phyloP scores from a whole-genome alignment of 2,113 vertebrate genomes.

The Solenodon paradoxus region DNA sequence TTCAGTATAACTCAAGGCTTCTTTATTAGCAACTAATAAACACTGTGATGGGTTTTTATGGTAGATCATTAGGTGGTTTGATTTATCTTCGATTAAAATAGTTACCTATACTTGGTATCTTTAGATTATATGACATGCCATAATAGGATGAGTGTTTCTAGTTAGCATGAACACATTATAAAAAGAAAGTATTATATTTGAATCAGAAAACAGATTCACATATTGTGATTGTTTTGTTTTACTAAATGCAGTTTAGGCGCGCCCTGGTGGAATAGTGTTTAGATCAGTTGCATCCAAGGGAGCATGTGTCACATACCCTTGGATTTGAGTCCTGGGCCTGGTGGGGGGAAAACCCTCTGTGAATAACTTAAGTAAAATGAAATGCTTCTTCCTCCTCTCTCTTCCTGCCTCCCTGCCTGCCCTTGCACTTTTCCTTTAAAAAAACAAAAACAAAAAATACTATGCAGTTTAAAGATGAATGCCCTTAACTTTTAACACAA shows the following conservation, averaged over 20 bases:
- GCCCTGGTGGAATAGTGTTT: no score
- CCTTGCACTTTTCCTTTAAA: no score
- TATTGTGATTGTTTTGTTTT: not conserved
- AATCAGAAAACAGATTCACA: not conserved
- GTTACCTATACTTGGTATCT: not conserved
- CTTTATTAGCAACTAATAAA: not conserved
- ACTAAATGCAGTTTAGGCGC: no score
- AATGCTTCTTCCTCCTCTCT: no score
- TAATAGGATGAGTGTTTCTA: not conserved
- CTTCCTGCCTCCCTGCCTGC: no score
- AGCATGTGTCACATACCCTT: no score
- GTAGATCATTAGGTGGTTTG: not conserved
- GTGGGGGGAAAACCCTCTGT: no score
- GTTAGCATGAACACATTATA: not conserved
- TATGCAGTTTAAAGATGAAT: not conserved
- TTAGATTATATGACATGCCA: slow-evolving; percentile 13
- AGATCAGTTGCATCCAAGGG: no score
- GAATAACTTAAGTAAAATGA: no score
- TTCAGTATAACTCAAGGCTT: not conserved
- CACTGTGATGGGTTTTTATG: not conserved
- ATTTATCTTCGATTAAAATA: slow-evolving; percentile 17
- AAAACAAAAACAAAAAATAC: no score
- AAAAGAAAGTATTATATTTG: no score
- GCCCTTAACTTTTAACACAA: slow-evolving; percentile 3
- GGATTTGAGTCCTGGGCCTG: no score